A percentile compares a stretch with the other conserved stretches of the same genome.
Evolutionary conservation across 2,888 invertebrate genomes (phyloP).

Genomic region (Zygaena filipendulae): DNA sequence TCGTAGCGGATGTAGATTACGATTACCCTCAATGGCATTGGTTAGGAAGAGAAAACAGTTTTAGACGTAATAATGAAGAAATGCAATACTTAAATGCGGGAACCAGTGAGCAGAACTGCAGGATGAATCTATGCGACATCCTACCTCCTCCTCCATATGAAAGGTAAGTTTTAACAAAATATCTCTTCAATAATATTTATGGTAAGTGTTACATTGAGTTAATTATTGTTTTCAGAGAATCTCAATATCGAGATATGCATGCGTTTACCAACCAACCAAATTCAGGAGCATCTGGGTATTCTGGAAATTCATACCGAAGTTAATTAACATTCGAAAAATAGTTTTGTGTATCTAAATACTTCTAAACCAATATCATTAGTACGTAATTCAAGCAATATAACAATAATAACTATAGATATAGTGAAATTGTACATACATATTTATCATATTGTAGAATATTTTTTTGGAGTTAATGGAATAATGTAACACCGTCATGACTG

Average conservation of each 20-base stretch:
- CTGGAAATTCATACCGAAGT: conserved; percentile 53
- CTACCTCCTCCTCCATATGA: conserved; percentile 58
- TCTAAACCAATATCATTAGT: conserved; percentile 51
- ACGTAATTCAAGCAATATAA: conserved; percentile 61
- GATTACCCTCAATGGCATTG: conserved; percentile 65
- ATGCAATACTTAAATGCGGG: conserved; percentile 39
- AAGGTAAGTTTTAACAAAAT: conserved; percentile 31
- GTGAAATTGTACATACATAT: conserved; percentile 50
- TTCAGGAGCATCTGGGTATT: conserved; percentile 58
- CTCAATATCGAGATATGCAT: conserved; percentile 50
- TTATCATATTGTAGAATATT: too few species aligned
- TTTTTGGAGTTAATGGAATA: too few species aligned
- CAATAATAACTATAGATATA: too few species aligned
- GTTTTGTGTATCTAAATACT: conserved; percentile 16
- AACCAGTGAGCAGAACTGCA: conserved; percentile 48
- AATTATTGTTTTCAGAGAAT: conserved; percentile 40
- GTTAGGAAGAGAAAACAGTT: conserved; percentile 55
- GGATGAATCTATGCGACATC: conserved; percentile 61
- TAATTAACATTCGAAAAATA: too few species aligned
- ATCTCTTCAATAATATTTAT: background rate
- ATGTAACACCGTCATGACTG: too few species aligned
- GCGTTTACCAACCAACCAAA: conserved; percentile 51
- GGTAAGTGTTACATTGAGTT: background rate
- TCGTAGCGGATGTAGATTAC: conserved; percentile 52
- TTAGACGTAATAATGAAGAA: conserved; percentile 44